A percentile compares a stretch with the other conserved stretches of the same genome.
These are phyloP conservation scores for Hirtodrosophila histrioides DNA, from an alignment of 2,888 invertebrate species.

Conservation along the genomic window DNA sequence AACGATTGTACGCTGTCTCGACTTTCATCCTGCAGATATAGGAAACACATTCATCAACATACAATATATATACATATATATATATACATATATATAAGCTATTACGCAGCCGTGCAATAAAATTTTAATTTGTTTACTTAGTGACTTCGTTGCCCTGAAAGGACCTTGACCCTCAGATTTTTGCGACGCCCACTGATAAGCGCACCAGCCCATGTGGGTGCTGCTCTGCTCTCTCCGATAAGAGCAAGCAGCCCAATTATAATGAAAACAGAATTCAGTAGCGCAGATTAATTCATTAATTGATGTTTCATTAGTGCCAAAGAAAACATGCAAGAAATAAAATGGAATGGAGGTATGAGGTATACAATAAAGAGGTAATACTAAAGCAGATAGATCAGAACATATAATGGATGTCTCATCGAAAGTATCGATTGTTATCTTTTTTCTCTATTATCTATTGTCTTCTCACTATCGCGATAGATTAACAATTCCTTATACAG, in stretches of 20 bases:
- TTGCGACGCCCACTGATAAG: constrained; percentile 46
- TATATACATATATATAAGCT: constrained; percentile 8
- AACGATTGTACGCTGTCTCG: neutral
- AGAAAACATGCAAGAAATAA: no score
- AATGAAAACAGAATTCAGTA: neutral
- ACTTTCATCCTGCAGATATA: constrained; percentile 3
- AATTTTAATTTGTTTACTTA: constrained; percentile 68
- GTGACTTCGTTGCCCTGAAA: constrained; percentile 14
- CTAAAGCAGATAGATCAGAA: no score
- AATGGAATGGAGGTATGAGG: no score
- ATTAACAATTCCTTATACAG: no score
- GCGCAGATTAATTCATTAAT: no score
- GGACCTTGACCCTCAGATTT: constrained; percentile 54
- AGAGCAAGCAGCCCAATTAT: constrained; percentile 8
- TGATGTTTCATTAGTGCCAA: no score
- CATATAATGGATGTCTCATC: no score
- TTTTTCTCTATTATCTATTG: no score
- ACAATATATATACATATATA: neutral
- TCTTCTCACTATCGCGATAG: no score
- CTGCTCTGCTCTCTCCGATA: constrained; percentile 24
- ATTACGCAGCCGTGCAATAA: constrained; percentile 42
- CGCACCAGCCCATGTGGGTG: constrained; percentile 58
- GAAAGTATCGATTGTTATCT: no score
- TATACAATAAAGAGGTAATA: no score
- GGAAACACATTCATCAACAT: constrained; percentile 15